Evolutionary conservation across 1,140 invertebrate genomes (phyloP).

Genomic region (Trichonephila clavata): DNA sequence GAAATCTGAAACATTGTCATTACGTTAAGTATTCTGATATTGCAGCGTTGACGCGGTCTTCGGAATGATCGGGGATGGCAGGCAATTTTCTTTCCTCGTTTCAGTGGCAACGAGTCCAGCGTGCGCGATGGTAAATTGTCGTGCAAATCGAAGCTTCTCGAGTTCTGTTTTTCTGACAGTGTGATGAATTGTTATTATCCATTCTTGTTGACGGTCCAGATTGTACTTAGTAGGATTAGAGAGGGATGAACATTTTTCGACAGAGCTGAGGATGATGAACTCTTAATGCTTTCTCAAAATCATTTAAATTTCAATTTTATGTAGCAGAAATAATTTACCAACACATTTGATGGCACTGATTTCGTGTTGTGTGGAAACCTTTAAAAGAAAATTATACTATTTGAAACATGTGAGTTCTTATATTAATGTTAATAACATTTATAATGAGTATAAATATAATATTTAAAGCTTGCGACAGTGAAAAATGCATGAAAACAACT

Average conservation of each 20-base stretch:
- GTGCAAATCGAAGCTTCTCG: conserved; percentile 13
- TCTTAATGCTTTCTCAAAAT: background rate
- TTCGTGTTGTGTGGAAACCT: no score
- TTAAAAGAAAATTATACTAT: no score
- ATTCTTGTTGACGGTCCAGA: background rate
- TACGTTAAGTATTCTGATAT: conserved; percentile 51
- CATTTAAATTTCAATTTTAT: background rate
- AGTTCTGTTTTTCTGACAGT: background rate
- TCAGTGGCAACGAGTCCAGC: background rate
- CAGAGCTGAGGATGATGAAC: background rate
- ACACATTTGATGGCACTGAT: no score
- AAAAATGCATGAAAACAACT: no score
- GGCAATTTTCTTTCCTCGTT: conserved; percentile 30
- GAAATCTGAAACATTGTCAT: conserved; percentile 66
- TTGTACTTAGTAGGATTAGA: background rate
- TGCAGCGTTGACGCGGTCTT: background rate
- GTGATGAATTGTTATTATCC: background rate
- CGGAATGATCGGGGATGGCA: conserved; percentile 10
- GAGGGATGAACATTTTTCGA: background rate
- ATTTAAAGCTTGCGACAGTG: no score
- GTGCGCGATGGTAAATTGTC: background rate
- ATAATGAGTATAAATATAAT: no score
- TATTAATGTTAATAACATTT: no score
- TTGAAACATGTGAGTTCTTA: no score
- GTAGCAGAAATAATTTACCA: background rate